Conservation (phyloP, 2,113 vertebrate species). For the Balaeniceps rex region DNA sequence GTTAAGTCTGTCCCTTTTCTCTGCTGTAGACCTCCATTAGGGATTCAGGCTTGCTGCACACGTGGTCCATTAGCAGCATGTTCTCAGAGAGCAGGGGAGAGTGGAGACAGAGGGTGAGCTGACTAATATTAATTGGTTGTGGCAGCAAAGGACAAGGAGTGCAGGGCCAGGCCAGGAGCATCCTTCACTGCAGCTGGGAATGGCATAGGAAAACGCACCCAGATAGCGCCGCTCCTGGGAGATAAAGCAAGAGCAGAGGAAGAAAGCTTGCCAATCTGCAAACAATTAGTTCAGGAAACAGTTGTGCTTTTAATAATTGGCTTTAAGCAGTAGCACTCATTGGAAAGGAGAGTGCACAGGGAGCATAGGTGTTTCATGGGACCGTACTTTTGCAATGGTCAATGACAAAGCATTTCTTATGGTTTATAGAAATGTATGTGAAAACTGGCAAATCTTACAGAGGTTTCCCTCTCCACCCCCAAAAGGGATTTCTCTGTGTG, state of each 20-base stretch:
- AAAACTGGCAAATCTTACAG: not conserved
- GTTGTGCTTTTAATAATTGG: not conserved
- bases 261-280: not conserved
- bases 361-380: not conserved
- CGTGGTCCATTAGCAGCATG: not conserved
- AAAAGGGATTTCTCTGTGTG: not conserved
- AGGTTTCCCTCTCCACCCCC: not conserved
- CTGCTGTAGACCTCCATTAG: not conserved
- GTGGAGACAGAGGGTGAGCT: not conserved
- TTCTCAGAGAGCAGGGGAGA: not conserved
- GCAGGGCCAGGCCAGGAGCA: not conserved
- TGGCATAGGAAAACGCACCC: accelerated
- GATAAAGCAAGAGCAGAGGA: not conserved
- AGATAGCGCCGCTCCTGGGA: not conserved
- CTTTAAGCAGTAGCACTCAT: not conserved
- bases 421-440: not conserved
- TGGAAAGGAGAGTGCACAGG: not conserved
- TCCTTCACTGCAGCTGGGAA: not conserved
- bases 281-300: not conserved
- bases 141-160: not conserved
- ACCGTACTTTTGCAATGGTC: not conserved
- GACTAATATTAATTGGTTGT: not conserved
- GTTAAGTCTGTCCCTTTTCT: not conserved
- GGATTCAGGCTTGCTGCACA: not conserved
- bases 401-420: not conserved